Conservation (phyloP, 2,113 vertebrate species). For the Xenopus laevis region DNA sequence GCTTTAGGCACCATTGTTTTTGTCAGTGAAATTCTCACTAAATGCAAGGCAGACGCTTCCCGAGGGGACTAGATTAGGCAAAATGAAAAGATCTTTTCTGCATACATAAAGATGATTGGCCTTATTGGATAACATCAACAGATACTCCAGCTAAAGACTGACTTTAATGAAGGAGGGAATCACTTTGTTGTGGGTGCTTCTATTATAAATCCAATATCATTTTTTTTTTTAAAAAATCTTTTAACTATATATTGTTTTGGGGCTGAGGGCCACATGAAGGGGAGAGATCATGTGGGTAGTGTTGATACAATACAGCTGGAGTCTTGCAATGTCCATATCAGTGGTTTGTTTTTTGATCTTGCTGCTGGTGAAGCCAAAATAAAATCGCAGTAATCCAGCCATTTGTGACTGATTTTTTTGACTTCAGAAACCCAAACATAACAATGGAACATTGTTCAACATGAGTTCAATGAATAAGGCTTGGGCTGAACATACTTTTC, state of each 20-base stretch:
- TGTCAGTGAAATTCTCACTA: neutral
- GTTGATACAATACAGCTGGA: neutral
- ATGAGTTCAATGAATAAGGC: too few species aligned
- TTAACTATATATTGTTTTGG: neutral
- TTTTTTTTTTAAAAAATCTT: neutral
- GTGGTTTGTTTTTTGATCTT: slow-evolving; percentile 24
- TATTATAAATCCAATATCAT: neutral
- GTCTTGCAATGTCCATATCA: slow-evolving; percentile 42
- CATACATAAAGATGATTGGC: neutral
- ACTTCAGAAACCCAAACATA: too few species aligned
- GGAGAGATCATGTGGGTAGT: too few species aligned
- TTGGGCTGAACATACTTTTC: too few species aligned
- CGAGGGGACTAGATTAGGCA: neutral
- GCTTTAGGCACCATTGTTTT: neutral
- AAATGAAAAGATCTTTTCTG: neutral
- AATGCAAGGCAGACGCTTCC: too few species aligned
- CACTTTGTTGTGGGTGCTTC: neutral
- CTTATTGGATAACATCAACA: neutral
- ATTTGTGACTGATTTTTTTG: neutral
- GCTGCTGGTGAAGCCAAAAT: slow-evolving; percentile 37
- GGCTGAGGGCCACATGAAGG: too few species aligned
- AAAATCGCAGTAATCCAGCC: slow-evolving; percentile 22
- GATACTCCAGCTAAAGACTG: neutral
- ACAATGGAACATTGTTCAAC: too few species aligned
- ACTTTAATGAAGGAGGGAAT: neutral